These are phyloP conservation scores for Simalia tracyae DNA, from an alignment of 2,797 vertebrate genomes.

Conservation along the genomic window DNA sequence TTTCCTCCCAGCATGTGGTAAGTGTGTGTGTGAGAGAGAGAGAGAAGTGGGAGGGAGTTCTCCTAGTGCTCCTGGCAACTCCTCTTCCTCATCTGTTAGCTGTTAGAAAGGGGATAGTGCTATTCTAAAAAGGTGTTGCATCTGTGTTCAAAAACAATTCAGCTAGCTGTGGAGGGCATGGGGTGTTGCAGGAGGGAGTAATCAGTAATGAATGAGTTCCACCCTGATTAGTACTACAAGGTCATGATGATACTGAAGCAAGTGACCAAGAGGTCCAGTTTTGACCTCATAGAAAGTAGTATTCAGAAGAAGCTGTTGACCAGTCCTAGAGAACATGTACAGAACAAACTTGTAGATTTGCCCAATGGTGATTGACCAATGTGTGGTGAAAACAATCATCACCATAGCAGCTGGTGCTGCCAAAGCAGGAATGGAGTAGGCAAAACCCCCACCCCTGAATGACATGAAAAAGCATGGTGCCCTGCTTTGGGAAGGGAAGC, in stretches of 20 bases:
- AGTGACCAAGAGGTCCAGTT: not conserved
- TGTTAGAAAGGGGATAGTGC: not conserved
- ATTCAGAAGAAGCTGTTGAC: not conserved
- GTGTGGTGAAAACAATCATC: not conserved
- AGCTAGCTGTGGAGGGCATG: not conserved
- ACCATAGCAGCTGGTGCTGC: not conserved
- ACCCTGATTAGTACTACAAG: not conserved
- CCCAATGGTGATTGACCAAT: not conserved
- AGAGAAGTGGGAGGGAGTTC: not conserved
- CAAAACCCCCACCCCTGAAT: not conserved
- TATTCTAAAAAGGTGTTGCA: not conserved
- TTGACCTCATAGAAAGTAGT: not conserved
- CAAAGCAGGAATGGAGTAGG: not conserved
- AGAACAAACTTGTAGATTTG: not conserved
- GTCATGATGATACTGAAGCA: not conserved
- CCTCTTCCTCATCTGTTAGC: not conserved
- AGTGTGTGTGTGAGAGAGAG: not conserved
- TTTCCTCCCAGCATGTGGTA: not conserved
- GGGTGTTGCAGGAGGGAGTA: not conserved
- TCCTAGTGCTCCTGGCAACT: not conserved
- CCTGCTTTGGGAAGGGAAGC: not conserved
- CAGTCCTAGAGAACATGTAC: not conserved
- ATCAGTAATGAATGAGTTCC: not conserved
- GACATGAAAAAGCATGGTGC: no score
- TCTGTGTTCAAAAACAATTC: not conserved